These are phyloP conservation scores for Anthophora plumipes DNA, from an alignment of 2,888 invertebrate genomes.

Conservation along the genomic window DNA sequence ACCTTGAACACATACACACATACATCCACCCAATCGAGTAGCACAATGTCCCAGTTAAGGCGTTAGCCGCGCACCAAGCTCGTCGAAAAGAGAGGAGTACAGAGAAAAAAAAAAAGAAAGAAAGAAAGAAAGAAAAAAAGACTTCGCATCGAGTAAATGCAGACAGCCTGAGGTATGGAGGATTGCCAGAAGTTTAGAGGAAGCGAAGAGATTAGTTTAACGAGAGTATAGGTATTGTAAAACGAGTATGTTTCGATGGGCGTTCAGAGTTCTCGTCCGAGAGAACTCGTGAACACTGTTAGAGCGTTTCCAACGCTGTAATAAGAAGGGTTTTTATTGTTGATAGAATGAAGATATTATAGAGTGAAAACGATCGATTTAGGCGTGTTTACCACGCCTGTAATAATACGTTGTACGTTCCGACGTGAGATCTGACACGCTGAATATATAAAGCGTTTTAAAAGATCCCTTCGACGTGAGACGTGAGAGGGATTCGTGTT, in stretches of 20 bases:
- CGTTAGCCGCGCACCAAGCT: slow-evolving; percentile 43
- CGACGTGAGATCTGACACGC: slow-evolving; percentile 30
- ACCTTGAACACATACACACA: slow-evolving; percentile 44
- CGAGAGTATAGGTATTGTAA: neutral
- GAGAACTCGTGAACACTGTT: neutral
- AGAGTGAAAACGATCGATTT: neutral
- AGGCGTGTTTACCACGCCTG: neutral
- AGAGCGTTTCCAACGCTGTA: neutral
- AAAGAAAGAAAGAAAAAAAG: neutral
- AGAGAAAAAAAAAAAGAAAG: neutral
- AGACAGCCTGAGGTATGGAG: neutral
- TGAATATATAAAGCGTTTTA: slow-evolving; percentile 32
- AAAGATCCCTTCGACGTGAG: neutral
- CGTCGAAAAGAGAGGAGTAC: too few species aligned
- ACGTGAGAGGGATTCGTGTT: slow-evolving; percentile 30
- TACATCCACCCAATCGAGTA: slow-evolving; percentile 68
- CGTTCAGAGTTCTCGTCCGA: slow-evolving; percentile 1
- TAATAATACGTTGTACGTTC: slow-evolving; percentile 7
- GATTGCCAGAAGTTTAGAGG: neutral
- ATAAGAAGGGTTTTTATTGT: slow-evolving; percentile 15
- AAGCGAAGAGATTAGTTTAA: neutral
- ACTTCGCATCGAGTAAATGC: slow-evolving; percentile 24
- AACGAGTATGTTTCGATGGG: slow-evolving; percentile 15
- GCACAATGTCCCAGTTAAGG: slow-evolving; percentile 72
- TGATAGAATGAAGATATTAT: neutral